phyloP scores from a whole-genome alignment of 2,888 invertebrate species.

The Phytoseiulus persimilis region DNA sequence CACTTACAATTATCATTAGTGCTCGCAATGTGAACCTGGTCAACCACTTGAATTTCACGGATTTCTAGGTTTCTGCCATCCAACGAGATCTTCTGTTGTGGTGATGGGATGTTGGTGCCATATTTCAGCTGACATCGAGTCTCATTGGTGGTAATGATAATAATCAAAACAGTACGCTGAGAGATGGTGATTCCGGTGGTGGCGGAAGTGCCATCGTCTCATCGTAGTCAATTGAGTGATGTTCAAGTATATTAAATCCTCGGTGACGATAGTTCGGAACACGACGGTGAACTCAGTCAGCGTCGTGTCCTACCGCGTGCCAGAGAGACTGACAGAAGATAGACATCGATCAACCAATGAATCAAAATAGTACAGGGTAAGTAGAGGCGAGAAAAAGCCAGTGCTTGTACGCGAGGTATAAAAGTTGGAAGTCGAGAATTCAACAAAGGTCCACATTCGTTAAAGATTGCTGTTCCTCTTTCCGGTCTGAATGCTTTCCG shows the following conservation, averaged over 20 bases:
- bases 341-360: not conserved
- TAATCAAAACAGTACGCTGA: not conserved
- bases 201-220: not conserved
- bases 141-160: not conserved
- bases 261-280: not conserved
- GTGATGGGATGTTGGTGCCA: too few relatives aligned
- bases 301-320: not conserved
- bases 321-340: not conserved
- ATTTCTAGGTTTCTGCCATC: not conserved
- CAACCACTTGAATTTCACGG: not conserved
- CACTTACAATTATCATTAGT: conserved; percentile 5
- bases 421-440: not conserved
- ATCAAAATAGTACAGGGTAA: conserved; percentile 38
- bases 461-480: not conserved
- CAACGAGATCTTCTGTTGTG: not conserved
- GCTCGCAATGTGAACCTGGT: not conserved
- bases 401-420: conserved; percentile 15
- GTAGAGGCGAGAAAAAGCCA: conserved; percentile 39
- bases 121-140: not conserved
- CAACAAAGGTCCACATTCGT: not conserved
- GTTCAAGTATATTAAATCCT: not conserved
- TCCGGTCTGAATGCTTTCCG: not conserved
- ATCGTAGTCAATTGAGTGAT: not conserved
- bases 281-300: not conserved
- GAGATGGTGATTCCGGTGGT: not conserved